Conservation (phyloP, 2,888 invertebrate species). For the Ditula angustiorana region DNA sequence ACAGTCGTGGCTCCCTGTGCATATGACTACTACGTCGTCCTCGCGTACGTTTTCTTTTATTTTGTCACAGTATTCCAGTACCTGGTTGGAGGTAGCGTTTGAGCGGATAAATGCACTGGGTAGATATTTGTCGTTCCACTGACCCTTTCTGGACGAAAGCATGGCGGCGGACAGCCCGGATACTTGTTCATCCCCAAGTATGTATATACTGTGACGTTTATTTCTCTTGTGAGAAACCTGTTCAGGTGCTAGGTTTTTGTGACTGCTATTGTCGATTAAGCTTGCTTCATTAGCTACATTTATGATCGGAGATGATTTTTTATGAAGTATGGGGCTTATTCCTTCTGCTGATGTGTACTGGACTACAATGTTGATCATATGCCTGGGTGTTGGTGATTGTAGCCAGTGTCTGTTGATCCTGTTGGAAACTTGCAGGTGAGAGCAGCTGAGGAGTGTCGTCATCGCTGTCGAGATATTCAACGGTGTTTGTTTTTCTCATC, state of each 20-base stretch:
- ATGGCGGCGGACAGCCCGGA: background rate
- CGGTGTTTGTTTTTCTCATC: background rate
- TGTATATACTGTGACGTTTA: background rate
- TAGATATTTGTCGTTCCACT: background rate
- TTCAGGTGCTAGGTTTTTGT: no score
- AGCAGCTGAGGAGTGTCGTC: background rate
- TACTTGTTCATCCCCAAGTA: background rate
- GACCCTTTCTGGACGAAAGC: background rate
- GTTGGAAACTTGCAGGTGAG: background rate
- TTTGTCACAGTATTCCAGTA: background rate
- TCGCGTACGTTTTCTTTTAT: background rate
- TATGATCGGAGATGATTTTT: no score
- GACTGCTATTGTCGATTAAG: no score
- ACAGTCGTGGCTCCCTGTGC: background rate
- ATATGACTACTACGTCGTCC: background rate
- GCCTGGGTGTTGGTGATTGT: background rate
- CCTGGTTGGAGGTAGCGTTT: background rate
- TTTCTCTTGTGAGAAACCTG: no score
- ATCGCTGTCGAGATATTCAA: background rate
- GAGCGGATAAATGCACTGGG: background rate
- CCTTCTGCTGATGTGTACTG: no score
- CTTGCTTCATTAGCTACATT: no score
- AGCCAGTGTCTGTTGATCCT: background rate
- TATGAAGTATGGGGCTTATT: no score
- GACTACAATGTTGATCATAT: no score